Evolutionary conservation across 2,888 invertebrate species (phyloP).

Genomic region (Aproaerema taeniolella): DNA sequence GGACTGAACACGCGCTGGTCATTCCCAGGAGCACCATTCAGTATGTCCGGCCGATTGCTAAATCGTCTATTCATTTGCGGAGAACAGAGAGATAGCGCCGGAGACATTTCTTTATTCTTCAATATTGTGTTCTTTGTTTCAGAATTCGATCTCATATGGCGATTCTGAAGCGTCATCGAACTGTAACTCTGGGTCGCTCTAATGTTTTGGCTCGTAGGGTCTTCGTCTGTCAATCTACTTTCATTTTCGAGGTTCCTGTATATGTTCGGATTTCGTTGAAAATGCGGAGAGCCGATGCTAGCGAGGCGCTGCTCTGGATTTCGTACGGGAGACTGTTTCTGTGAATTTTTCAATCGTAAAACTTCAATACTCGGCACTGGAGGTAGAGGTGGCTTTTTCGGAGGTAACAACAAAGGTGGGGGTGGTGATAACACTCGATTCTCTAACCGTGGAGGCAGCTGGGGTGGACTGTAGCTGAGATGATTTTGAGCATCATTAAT

Average conservation of each 20-base stretch:
- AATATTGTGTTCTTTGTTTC: slow-evolving; percentile 68
- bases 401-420: slow-evolving; percentile 77
- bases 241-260: slow-evolving; percentile 78
- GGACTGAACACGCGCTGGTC: slow-evolving; percentile 58
- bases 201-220: slow-evolving; percentile 36
- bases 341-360: slow-evolving; percentile 73
- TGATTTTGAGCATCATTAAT: slow-evolving; percentile 47
- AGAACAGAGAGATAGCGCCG: slow-evolving; percentile 69
- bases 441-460: slow-evolving; percentile 71
- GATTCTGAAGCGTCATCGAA: slow-evolving; percentile 60
- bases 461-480: slow-evolving; percentile 57
- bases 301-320: slow-evolving; percentile 73
- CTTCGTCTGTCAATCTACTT: slow-evolving; percentile 53
- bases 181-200: slow-evolving; percentile 52
- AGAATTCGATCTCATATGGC: slow-evolving; percentile 66
- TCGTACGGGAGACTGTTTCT: slow-evolving; percentile 61
- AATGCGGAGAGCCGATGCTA: slow-evolving; percentile 80
- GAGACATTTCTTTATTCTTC: slow-evolving; percentile 64
- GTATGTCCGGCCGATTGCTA: slow-evolving; percentile 58
- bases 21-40: slow-evolving; percentile 59
- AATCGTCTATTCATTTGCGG: slow-evolving; percentile 75
- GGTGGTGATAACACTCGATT: slow-evolving; percentile 60
- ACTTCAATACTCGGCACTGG: slow-evolving; percentile 82
- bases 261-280: slow-evolving; percentile 77
- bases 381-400: slow-evolving; percentile 85